Conservation (phyloP, 2,113 vertebrate species). For the Peromyscus californicus region DNA sequence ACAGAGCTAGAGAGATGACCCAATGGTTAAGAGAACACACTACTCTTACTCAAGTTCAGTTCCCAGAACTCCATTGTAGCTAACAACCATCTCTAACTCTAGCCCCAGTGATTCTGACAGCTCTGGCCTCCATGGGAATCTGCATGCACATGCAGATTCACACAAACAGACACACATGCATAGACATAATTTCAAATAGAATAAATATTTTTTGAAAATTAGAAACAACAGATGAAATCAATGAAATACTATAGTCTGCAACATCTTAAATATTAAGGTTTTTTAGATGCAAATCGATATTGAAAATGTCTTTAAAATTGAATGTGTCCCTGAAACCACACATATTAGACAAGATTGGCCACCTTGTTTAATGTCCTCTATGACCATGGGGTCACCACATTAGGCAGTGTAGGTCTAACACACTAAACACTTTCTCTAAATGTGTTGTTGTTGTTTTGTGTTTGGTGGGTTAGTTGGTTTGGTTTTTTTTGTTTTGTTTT, state of each 20-base stretch:
- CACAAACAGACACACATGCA: background rate
- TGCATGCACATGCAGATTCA: background rate
- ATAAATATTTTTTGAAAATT: background rate
- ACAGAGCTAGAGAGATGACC: background rate
- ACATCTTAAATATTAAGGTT: conserved; percentile 18
- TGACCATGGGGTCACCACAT: background rate
- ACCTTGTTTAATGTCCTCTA: background rate
- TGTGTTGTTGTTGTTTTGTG: background rate
- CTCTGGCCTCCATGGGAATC: background rate
- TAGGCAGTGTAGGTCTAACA: background rate
- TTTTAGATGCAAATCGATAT: background rate
- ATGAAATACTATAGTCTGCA: background rate
- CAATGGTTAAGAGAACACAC: background rate
- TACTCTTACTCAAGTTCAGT: background rate
- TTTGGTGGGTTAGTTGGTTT: background rate
- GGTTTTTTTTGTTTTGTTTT: background rate
- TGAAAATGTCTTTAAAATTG: background rate
- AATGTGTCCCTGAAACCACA: background rate
- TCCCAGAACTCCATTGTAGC: background rate
- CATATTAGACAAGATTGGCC: background rate
- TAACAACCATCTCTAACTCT: background rate
- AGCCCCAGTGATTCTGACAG: background rate
- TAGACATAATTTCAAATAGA: background rate
- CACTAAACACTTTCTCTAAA: background rate
- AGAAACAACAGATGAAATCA: background rate